Evolutionary conservation across 2,113 vertebrate genomes (phyloP), one percentile per base, ranked within the genome.

Genomic region (Corythoichthys intestinalis): DNA sequence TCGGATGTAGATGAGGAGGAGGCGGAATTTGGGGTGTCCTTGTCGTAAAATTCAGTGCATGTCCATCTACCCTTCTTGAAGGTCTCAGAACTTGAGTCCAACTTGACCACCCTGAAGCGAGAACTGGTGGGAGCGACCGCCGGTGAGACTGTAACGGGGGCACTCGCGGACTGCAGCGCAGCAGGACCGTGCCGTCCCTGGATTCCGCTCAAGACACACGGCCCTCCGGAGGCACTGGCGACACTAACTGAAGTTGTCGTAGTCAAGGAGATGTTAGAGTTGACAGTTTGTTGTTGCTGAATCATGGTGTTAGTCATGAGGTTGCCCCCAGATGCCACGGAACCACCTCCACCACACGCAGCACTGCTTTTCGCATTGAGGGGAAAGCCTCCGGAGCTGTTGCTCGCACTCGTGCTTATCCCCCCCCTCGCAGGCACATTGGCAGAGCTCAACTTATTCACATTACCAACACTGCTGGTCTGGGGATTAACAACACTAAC

Each of bases 11-110:
- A 75, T 14, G 82, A 68, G 66, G 65, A 58, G 2, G 85, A 54
- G 0, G 89, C 81, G 63, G 91, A 83, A 12, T 87, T 80, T 2
- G 89, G 86, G 13, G 83, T 92, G n/a, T 98, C 96, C 77, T 97
- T 99, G 89, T 99, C 97, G 76, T 98, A 98, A 87, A 95, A 99
- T 60, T 99, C 96, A 4, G 95, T 95, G 90, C 97, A 99, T 64
- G 93, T 95, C 97, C 97, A 99, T 84, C 97, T 90, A 61, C 97
- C 97, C 85, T 98, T 98, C 80, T 94, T 96, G 84, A 98, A 98
- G 35, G 96, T 95, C 85, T 99, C 97, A 49, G 95, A 96, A 90
- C 93, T 98, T 58, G 96, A 98, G 91, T 98, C 97, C 90, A 99
- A 87, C 85, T 98, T 98, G 74, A 99, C 97, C 76, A 99, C 96